A percentile compares a stretch with the other conserved stretches of the same genome.
phyloP scores from a whole-genome alignment of 1,140 invertebrate genomes.

The Monochamus saltuarius region DNA sequence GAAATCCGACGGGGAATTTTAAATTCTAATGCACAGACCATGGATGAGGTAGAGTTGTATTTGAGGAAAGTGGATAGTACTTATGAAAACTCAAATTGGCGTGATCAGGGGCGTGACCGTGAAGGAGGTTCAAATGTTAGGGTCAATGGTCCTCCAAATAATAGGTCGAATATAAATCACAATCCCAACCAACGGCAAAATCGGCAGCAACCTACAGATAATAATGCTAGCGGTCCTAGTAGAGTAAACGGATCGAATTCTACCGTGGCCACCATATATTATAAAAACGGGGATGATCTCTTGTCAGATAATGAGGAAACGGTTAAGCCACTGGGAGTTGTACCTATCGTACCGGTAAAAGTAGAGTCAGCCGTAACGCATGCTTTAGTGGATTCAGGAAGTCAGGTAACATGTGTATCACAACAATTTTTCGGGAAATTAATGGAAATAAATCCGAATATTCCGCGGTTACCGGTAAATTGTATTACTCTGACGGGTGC shows the following conservation, averaged over 20 bases:
- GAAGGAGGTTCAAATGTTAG: not conserved
- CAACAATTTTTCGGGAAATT: constrained; percentile 27
- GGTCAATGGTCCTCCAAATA: no score
- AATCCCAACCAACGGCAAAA: no score
- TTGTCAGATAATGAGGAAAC: not conserved
- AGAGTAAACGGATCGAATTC: no score
- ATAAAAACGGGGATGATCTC: no score
- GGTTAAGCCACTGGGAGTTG: not conserved
- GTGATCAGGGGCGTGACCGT: not conserved
- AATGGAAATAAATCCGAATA: constrained; percentile 11
- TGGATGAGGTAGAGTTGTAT: constrained; percentile 2
- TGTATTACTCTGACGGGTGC: constrained; percentile 28
- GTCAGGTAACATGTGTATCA: constrained; percentile 39
- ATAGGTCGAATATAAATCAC: no score
- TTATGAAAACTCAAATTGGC: not conserved
- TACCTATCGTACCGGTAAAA: not conserved
- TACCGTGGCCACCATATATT: no score
- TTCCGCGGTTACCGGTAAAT: constrained; percentile 31
- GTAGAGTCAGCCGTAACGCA: not conserved
- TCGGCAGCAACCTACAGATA: no score
- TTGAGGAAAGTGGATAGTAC: not conserved
- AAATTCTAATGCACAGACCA: not conserved
- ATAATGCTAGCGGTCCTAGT: no score
- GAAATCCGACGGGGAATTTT: not conserved
- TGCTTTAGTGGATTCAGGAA: constrained; percentile 31